phyloP scores from a whole-genome alignment of 1,140 invertebrate genomes.

The Cylas formicarius region DNA sequence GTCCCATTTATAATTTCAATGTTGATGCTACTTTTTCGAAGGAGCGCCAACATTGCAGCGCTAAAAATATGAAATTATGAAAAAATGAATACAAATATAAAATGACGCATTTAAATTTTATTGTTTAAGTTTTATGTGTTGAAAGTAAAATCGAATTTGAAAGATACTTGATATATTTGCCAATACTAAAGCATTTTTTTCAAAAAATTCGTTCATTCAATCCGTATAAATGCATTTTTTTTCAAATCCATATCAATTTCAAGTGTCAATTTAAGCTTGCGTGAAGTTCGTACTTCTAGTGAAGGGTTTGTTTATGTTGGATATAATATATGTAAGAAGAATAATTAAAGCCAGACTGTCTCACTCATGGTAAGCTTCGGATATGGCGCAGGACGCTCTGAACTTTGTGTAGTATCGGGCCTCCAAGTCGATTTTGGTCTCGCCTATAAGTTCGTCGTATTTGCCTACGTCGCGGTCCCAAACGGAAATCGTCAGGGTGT shows the following conservation, averaged over 20 bases:
- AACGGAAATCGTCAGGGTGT: constrained; percentile 63
- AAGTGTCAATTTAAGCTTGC: background rate
- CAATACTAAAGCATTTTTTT: constrained; percentile 11
- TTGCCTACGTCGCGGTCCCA: constrained; percentile 67
- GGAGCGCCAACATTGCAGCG: too few relatives aligned
- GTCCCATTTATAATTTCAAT: too few relatives aligned
- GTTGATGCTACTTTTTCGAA: too few relatives aligned
- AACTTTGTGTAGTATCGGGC: constrained; percentile 77
- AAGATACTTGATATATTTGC: too few relatives aligned
- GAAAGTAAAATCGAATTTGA: too few relatives aligned
- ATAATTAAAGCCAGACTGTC: constrained; percentile 4
- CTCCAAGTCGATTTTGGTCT: constrained; percentile 79
- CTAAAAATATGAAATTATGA: too few relatives aligned
- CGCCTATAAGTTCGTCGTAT: constrained; percentile 75
- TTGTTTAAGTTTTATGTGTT: too few relatives aligned
- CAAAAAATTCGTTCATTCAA: constrained; percentile 2
- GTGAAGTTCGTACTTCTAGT: background rate
- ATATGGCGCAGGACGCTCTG: constrained; percentile 68
- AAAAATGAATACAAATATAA: too few relatives aligned
- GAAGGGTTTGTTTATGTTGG: background rate
- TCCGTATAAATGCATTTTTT: too few relatives aligned
- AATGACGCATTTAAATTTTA: too few relatives aligned
- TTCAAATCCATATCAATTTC: too few relatives aligned
- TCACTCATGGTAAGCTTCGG: constrained; percentile 61
- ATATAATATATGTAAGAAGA: too few relatives aligned